These are phyloP conservation scores for Mayetiola destructor DNA, from an alignment of 2,888 invertebrate species.

Conservation along the genomic window DNA sequence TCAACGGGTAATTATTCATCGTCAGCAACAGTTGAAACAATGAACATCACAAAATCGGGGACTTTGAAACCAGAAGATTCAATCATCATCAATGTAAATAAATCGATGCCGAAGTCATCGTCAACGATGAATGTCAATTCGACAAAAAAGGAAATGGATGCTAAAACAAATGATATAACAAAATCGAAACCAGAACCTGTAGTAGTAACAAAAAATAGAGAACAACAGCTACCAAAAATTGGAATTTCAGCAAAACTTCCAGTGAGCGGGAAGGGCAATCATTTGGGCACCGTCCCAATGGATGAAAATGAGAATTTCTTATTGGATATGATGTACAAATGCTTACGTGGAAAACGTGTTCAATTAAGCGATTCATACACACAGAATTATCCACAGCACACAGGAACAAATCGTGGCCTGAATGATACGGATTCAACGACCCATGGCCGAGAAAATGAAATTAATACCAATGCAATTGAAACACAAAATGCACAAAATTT, in stretches of 20 bases:
- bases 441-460: not conserved
- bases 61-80: not conserved
- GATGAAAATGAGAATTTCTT: not conserved
- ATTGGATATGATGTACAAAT: conserved; percentile 6
- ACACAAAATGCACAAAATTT: too few relatives aligned
- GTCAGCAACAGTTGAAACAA: not conserved
- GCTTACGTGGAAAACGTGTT: conserved; percentile 5
- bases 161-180: not conserved
- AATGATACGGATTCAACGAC: not conserved
- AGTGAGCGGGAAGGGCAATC: too few relatives aligned
- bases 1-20: not conserved
- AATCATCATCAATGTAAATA: too few relatives aligned
- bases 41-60: not conserved
- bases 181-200: not conserved
- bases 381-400: not conserved
- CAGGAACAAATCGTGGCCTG: not conserved
- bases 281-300: not conserved
- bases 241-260: too few relatives aligned
- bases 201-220: too few relatives aligned
- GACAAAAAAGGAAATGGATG: not conserved
- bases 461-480: not conserved
- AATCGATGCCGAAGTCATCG: too few relatives aligned
- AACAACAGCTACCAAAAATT: too few relatives aligned
- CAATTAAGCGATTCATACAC: not conserved
- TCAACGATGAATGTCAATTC: too few relatives aligned